Conservation (phyloP, 2,888 invertebrate species). For the Herminia tarsipennalis region DNA sequence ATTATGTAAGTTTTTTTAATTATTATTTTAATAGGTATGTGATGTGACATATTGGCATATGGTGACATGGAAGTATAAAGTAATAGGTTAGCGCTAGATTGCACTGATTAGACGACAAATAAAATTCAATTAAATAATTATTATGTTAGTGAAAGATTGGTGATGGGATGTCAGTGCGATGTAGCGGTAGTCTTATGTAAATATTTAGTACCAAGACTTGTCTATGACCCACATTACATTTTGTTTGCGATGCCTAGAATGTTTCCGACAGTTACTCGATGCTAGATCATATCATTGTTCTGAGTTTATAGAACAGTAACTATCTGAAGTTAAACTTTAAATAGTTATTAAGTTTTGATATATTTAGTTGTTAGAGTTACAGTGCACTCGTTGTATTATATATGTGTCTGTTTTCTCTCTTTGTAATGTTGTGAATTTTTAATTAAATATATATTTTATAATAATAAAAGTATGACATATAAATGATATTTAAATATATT, state of each 20-base stretch:
- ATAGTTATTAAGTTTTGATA: slow-evolving; percentile 69
- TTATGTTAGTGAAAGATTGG: no score
- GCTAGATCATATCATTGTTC: slow-evolving; percentile 49
- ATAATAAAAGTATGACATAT: slow-evolving; percentile 31
- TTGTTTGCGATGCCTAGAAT: slow-evolving; percentile 31
- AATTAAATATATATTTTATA: slow-evolving; percentile 31
- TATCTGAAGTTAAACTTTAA: slow-evolving; percentile 71
- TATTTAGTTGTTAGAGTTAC: slow-evolving; percentile 57
- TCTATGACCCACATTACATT: slow-evolving; percentile 17
- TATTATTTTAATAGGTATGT: slow-evolving; percentile 16
- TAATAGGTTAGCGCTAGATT: no score
- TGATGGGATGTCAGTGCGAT: no score
- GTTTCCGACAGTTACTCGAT: slow-evolving; percentile 48
- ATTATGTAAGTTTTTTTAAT: slow-evolving; percentile 48
- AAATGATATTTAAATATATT: slow-evolving; percentile 28
- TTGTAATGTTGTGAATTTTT: slow-evolving; percentile 39
- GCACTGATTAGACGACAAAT: no score
- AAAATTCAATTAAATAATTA: no score
- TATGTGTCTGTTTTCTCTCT: slow-evolving; percentile 35
- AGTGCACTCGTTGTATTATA: slow-evolving; percentile 66
- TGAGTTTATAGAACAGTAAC: slow-evolving; percentile 36
- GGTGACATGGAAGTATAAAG: no score
- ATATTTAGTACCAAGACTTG: slow-evolving; percentile 11
- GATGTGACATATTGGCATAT: slow-evolving; percentile 5
- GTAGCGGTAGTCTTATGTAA: slow-evolving; percentile 10